Evolutionary conservation across 2,113 vertebrate genomes (phyloP).

Genomic region (Chascanopsetta lugubris): DNA sequence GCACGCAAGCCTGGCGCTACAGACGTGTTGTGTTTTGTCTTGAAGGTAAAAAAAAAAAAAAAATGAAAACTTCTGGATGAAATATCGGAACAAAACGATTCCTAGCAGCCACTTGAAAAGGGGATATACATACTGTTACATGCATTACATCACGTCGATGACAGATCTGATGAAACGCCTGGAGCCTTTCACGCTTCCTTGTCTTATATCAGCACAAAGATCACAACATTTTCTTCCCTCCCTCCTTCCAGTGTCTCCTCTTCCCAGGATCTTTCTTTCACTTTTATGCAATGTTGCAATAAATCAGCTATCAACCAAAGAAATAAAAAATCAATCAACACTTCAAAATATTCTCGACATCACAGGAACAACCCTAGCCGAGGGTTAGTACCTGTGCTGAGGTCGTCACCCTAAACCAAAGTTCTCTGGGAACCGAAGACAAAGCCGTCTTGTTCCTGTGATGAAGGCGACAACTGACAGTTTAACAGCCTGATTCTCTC

Average conservation of each 20-base stretch:
- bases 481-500: not conserved
- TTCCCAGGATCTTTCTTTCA: slow-evolving; percentile 37
- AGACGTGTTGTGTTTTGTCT: slow-evolving; percentile 44
- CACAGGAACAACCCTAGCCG: slow-evolving; percentile 13
- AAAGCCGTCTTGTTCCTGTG: slow-evolving; percentile 21
- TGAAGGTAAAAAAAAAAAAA: slow-evolving; percentile 27
- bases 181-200: slow-evolving; percentile 8
- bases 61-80: no score
- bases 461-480: slow-evolving; percentile 22
- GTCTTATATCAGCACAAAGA: slow-evolving; percentile 15
- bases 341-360: slow-evolving; percentile 6
- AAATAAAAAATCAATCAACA: no score
- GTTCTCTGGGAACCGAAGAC: slow-evolving; percentile 21
- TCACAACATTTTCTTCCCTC: slow-evolving; percentile 10
- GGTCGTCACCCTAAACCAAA: slow-evolving; percentile 19
- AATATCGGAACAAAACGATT: slow-evolving; percentile 19
- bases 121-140: slow-evolving; percentile 1
- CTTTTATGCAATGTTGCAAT: no score
- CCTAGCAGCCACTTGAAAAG: slow-evolving; percentile 15
- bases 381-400: slow-evolving; percentile 47
- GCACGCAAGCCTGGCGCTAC: slow-evolving; percentile 32
- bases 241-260: slow-evolving; percentile 15
- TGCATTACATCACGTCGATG: slow-evolving; percentile 1
- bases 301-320: no score
- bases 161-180: slow-evolving; percentile 24